Evolutionary conservation across 2,113 vertebrate genomes (phyloP).

Genomic region (Alligator sinensis): DNA sequence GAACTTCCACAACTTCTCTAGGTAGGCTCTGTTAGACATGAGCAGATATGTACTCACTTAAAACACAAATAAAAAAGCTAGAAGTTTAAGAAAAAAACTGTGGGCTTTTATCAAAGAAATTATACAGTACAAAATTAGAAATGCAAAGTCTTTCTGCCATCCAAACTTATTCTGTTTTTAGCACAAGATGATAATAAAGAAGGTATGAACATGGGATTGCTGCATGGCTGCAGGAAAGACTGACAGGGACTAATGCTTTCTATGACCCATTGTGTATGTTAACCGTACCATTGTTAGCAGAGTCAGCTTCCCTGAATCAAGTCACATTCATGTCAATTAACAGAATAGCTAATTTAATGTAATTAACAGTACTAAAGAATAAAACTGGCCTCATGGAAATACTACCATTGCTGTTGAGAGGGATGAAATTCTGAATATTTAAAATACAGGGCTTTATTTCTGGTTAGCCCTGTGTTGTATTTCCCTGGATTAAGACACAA

Average conservation of each 20-base stretch:
- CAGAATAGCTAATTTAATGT: not conserved
- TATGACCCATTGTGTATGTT: not conserved
- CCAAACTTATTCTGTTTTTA: not conserved
- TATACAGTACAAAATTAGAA: not conserved
- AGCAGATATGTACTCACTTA: not conserved
- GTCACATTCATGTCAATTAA: not conserved
- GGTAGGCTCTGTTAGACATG: not conserved
- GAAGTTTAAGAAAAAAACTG: not conserved
- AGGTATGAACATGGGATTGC: not conserved
- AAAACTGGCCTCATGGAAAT: not conserved
- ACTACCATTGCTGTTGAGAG: not conserved
- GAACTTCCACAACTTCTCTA: too few relatives aligned
- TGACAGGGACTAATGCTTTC: not conserved
- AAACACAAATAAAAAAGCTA: not conserved
- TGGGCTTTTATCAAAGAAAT: too few relatives aligned
- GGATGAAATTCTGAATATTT: not conserved
- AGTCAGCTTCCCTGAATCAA: not conserved
- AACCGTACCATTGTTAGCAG: not conserved
- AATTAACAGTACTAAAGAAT: not conserved
- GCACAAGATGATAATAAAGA: not conserved
- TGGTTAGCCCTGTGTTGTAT: not conserved
- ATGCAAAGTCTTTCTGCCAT: not conserved
- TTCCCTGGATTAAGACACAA: too few relatives aligned
- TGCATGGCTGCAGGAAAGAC: not conserved
- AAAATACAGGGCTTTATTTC: not conserved